Base-by-base conservation (phyloP, 1,140 invertebrate genomes). In the Oryctes rhinoceros region DNA sequence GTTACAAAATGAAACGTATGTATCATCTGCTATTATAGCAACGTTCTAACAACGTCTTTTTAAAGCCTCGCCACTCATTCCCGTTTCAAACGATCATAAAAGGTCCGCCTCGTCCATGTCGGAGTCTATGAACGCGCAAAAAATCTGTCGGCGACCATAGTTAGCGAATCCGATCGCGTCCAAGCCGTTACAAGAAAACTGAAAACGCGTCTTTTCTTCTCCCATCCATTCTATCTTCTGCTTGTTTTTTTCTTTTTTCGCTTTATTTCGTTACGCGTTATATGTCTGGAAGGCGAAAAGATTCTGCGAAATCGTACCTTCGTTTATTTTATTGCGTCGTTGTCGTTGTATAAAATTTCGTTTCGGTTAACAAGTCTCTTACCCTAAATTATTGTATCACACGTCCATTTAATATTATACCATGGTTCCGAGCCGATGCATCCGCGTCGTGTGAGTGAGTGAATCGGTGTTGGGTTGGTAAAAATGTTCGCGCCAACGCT, bases 321-420 rank as follows among this genome's bases (percentile, higher is more conserved):
- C 53, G 53, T 59, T 59, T 59, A 18, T 59, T 59, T 59, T 59
- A 59, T 59, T 59, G 18, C 53, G 18, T 59, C 53, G 15, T 59
- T 18, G 53, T 30, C 24, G 24, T 44, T 18, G 53, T 59, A 59
- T 59, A 59, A 59, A 59, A 59, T 59, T 59, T 59, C 53, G 53
- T 59, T 59, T 59, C 53, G 53, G 53, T 59, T 59, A 59, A 59
- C 53, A 59, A 59, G 53, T 59, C 53, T 59, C 53, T 59, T 59
- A 59, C 15, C 15, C 15, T 59, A 59, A 59, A 59, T 59, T 59
- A 59, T 59, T 59, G 53, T 59, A 59, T 59, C 53, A 59, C 53
- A 59, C 53, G 53, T 59, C 18, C 53, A 18, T 59, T 59, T 59
- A 59, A 44, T 44, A 44, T 44, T 44, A 44, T 44, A 5, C 39